These are phyloP conservation scores for Pachyseris speciosa DNA, from an alignment of 64 coral and sea anemone genomes.

Conservation along the genomic window DNA sequence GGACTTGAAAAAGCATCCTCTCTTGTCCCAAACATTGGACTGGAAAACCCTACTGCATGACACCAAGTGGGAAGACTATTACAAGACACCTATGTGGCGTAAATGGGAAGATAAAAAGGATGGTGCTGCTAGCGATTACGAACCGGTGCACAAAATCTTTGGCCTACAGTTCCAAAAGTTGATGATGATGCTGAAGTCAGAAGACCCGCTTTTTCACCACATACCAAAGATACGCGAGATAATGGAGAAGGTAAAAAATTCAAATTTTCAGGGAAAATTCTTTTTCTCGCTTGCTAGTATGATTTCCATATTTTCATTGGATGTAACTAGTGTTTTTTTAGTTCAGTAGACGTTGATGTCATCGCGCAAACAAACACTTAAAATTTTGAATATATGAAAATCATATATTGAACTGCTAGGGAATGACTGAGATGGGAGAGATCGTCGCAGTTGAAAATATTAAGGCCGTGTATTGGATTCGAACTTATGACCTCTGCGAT, in stretches of 20 bases:
- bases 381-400: too few species aligned
- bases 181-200: neutral
- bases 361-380: too few species aligned
- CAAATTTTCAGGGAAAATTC: neutral
- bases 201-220: neutral
- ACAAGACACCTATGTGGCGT: neutral
- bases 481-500: too few species aligned
- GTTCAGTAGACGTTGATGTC: too few species aligned
- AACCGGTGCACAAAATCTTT: neutral
- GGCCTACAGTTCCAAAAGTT: neutral
- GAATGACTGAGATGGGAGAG: too few species aligned
- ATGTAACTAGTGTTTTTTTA: too few species aligned
- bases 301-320: too few species aligned
- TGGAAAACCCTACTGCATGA: neutral
- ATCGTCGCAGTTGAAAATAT: too few species aligned
- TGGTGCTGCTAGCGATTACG: neutral
- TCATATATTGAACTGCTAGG: too few species aligned
- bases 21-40: conserved; percentile 5
- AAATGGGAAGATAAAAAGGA: neutral
- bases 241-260: neutral
- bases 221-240: neutral
- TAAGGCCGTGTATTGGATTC: too few species aligned
- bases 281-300: too few species aligned
- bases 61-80: neutral
- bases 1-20: neutral